Evolutionary conservation across 2,888 invertebrate species (phyloP), one percentile per base, ranked within the genome.

Genomic region (Slavum lentiscoides): DNA sequence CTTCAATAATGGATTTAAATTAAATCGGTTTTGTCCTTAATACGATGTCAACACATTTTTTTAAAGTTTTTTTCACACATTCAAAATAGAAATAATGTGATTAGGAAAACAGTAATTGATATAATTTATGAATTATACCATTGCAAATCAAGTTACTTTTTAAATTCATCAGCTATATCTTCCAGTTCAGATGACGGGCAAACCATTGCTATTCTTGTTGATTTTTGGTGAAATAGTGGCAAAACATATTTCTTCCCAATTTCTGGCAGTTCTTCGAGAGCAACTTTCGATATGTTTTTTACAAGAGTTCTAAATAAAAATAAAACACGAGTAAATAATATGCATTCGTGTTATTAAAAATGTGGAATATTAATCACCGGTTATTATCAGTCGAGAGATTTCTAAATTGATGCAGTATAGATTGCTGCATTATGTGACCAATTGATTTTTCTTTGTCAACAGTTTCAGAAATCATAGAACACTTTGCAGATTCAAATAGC

Each of bases 401-500:
- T 84, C 91, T 89, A 85, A 94, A 90, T 85, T 92, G 92, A 73
- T 91, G 90, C 75, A 91, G 86, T n/a, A 96, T 88, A 0, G 94
- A 93, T 84, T 92, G 90, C 58, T 87, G 86, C 39, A 94, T 92
- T 37, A 93, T 90, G 84, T 91, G 91, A 0, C 92, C 91, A 17
- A 94, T 90, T 82, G 92, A 93, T 85, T 93, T 92, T 86, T 95
- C 94, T 83, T 91, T 89, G 84, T 93, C 92, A 82, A 96, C 93
- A 74, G 94, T 90, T 85, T 95, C 93, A 87, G 93, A 97, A 83
- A 96, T 91, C n/a, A 94, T 89, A 21, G 95, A 94, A 85, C 94
- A 93, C 85, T 91, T 92, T 0, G 95, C 95, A 0, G 85, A 19
- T 86, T 86, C 0, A 21, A 62, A 61, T 2, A 23, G 66, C 3